Evolutionary conservation across 1,140 invertebrate genomes (phyloP).

Genomic region (Aradophagus sp.): DNA sequence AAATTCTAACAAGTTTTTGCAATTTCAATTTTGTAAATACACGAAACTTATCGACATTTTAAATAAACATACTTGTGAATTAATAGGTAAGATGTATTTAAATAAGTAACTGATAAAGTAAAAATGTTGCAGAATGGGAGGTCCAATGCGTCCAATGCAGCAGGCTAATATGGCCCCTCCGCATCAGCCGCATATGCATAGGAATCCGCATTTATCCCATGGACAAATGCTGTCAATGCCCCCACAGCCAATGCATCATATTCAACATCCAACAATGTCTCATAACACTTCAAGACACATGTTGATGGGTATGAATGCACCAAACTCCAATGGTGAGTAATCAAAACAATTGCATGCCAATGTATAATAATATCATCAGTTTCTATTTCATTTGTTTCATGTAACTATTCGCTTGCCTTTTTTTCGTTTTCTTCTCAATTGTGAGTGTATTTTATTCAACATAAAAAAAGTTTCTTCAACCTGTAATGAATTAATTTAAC

Average conservation of each 20-base stretch:
- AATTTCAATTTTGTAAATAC: too few species aligned
- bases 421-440: too few species aligned
- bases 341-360: not conserved
- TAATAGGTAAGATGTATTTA: too few species aligned
- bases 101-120: too few species aligned
- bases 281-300: constrained; percentile 68
- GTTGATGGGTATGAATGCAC: constrained; percentile 70
- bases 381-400: too few species aligned
- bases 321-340: constrained; percentile 65
- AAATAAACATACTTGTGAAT: too few species aligned
- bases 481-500: too few species aligned
- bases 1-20: not conserved
- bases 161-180: constrained; percentile 71
- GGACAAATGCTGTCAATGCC: constrained; percentile 70
- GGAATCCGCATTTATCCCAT: constrained; percentile 67
- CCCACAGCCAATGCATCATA: constrained; percentile 71
- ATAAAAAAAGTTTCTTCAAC: too few species aligned
- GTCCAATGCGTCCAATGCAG: constrained; percentile 73
- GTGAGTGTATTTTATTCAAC: too few species aligned
- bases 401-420: too few species aligned
- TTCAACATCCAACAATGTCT: constrained; percentile 69
- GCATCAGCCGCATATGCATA: constrained; percentile 71
- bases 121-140: constrained; percentile 65
- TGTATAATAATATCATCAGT: too few species aligned
- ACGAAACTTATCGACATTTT: too few species aligned